Percentiles rank a stretch among this genome's conserved stretches.
These are phyloP conservation scores for Drosophila nr. medialis DNA, from an alignment of 2,888 invertebrate species.

Conservation along the genomic window DNA sequence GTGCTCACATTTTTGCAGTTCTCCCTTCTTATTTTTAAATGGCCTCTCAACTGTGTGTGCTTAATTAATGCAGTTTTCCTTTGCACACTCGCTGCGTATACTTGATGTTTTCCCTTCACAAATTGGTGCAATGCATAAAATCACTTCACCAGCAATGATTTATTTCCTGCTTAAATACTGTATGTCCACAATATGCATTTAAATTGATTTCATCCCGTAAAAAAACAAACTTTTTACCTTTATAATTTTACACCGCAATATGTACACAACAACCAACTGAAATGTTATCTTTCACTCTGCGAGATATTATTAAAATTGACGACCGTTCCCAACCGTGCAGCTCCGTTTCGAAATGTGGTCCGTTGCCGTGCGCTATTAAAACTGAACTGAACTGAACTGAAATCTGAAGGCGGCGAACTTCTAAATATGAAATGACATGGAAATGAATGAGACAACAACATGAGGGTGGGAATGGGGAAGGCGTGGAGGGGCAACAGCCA, in stretches of 20 bases:
- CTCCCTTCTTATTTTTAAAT: background rate
- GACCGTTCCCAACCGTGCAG: background rate
- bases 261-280: background rate
- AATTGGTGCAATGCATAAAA: background rate
- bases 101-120: conserved; percentile 17
- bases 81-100: conserved; percentile 26
- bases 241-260: background rate
- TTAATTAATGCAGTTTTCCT: conserved; percentile 19
- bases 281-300: background rate
- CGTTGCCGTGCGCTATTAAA: conserved; percentile 60
- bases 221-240: conserved; percentile 8
- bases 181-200: background rate
- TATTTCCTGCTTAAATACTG: background rate
- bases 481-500: background rate
- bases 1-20: background rate
- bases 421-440: conserved; percentile 74
- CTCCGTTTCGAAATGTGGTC: conserved; percentile 33
- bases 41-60: background rate
- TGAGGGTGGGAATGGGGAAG: background rate
- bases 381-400: conserved; percentile 63
- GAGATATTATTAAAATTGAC: background rate
- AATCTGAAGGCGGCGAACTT: conserved; percentile 63
- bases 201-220: background rate
- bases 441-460: conserved; percentile 55
- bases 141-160: conserved; percentile 12